Conservation (phyloP, 1,140 invertebrate genomes). For the Neodiprion virginianus region DNA sequence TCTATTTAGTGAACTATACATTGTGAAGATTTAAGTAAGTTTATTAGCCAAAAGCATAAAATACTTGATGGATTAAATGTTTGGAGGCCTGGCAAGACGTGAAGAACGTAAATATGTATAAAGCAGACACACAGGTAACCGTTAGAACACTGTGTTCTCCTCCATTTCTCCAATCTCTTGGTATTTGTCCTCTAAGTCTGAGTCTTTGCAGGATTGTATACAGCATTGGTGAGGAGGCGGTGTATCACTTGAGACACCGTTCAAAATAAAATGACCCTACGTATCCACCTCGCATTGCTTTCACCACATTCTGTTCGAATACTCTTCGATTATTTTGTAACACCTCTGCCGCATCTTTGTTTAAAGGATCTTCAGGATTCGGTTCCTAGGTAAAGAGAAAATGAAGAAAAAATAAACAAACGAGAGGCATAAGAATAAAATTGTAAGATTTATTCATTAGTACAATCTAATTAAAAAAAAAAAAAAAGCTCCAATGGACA, state of each 20-base stretch:
- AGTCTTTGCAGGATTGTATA: conserved; percentile 37
- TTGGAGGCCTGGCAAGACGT: conserved; percentile 52
- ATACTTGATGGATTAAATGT: conserved; percentile 50
- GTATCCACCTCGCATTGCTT: conserved; percentile 95
- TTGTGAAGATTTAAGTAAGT: conserved; percentile 28
- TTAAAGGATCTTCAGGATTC: conserved; percentile 97
- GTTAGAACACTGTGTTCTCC: conserved; percentile 32
- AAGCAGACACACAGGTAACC: conserved; percentile 39
- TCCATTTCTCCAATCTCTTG: conserved; percentile 38
- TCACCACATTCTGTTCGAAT: conserved; percentile 96
- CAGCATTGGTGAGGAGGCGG: conserved; percentile 31
- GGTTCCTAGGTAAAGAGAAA: conserved; percentile 79
- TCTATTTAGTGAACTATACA: conserved; percentile 25
- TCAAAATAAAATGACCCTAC: conserved; percentile 94
- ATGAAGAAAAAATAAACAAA: not conserved
- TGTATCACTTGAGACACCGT: conserved; percentile 92
- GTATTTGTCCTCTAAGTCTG: conserved; percentile 36
- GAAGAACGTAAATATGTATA: conserved; percentile 53
- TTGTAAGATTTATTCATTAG: not conserved
- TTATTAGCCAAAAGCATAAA: conserved; percentile 49
- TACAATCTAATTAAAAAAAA: too few species aligned
- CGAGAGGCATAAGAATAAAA: conserved; percentile 14
- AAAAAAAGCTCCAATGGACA: too few species aligned
- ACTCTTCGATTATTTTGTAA: conserved; percentile 91
- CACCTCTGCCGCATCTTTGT: conserved; percentile 99